A percentile compares a stretch with the other conserved stretches of the same genome.
Conservation (phyloP, 2,113 vertebrate genomes). For the Onychostruthus taczanowskii region DNA sequence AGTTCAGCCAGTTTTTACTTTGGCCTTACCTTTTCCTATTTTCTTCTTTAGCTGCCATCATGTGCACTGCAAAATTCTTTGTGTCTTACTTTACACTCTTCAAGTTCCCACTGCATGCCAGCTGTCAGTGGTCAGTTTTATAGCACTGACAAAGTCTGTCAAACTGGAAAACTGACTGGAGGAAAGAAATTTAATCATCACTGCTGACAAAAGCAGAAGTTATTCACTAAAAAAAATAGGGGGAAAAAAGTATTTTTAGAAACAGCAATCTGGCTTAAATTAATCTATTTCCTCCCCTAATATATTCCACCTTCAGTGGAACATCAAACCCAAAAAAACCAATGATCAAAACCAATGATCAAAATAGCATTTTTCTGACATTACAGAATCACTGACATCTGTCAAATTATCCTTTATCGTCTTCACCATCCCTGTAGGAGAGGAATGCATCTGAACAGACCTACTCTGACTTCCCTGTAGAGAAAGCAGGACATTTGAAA, state of each 20-base stretch:
- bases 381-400: neutral
- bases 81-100: neutral
- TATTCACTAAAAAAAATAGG: neutral
- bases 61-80: neutral
- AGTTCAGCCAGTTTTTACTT: neutral
- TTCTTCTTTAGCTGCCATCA: neutral
- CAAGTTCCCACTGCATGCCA: neutral
- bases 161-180: neutral
- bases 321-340: neutral
- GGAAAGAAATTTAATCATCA: neutral
- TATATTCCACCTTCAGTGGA: neutral
- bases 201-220: neutral
- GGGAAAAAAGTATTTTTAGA: neutral
- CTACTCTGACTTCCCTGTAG: neutral
- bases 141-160: neutral
- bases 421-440: neutral
- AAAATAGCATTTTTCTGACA: neutral
- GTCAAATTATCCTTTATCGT: neutral
- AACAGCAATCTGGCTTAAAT: neutral
- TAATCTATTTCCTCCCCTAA: neutral
- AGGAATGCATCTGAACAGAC: neutral
- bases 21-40: neutral
- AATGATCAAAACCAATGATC: neutral
- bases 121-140: neutral
- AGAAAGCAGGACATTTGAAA: neutral